Conservation (phyloP, 35 echinoderm and acorn worm species). For the Amphiura filiformis region DNA sequence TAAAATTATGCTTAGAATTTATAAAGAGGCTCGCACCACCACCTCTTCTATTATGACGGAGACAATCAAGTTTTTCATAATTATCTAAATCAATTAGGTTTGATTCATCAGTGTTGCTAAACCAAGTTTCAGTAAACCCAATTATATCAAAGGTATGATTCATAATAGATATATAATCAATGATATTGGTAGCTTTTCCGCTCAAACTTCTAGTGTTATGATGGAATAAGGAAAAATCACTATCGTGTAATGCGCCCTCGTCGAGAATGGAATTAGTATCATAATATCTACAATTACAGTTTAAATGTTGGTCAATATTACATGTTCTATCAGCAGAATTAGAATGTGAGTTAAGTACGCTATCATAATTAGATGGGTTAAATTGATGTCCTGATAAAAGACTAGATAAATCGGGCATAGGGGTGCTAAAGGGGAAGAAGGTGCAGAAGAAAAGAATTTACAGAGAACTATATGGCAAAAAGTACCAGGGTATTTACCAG, state of each 20-base stretch:
- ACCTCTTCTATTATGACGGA: neutral
- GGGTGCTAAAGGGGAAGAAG: neutral
- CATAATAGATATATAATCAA: neutral
- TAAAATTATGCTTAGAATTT: neutral
- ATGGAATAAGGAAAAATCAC: neutral
- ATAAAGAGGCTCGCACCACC: neutral
- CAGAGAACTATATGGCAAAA: too few relatives aligned
- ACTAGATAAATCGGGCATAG: neutral
- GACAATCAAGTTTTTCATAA: neutral
- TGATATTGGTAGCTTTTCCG: neutral
- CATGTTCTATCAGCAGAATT: neutral
- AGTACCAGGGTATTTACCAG: too few relatives aligned
- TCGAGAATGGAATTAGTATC: neutral
- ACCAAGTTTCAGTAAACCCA: neutral
- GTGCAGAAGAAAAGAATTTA: too few relatives aligned
- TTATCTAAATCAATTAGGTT: neutral
- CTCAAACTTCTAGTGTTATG: neutral
- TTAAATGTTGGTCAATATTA: neutral
- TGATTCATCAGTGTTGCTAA: neutral
- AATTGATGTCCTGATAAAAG: neutral
- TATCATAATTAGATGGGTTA: neutral
- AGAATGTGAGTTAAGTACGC: neutral
- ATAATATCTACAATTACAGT: neutral
- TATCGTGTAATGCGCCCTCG: neutral
- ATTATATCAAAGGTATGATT: neutral